These are phyloP conservation scores for Acipenser ruthenus DNA, from an alignment of 2,797 vertebrate species.

Conservation along the genomic window DNA sequence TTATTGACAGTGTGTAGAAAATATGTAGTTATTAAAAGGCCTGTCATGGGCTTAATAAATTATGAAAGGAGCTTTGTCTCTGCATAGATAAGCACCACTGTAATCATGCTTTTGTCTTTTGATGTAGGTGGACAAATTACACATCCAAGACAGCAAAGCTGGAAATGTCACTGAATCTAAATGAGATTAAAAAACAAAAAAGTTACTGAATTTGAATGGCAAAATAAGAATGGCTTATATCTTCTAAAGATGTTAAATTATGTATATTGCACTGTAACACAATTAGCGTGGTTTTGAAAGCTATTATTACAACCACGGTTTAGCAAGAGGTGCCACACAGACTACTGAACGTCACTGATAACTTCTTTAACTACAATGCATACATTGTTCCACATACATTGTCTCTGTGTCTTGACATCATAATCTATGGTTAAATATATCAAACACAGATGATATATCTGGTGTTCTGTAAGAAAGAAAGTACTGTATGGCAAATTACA, in stretches of 20 bases:
- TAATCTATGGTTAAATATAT: no score
- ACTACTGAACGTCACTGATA: no score
- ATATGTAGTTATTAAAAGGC: conserved; percentile 35
- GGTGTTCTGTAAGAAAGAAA: no score
- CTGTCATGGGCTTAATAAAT: conserved; percentile 36
- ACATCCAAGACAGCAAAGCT: background rate
- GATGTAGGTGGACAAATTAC: conserved; percentile 17
- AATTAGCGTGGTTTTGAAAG: background rate
- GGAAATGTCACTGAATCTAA: background rate
- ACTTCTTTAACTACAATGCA: no score
- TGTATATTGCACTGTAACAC: background rate
- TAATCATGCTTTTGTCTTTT: conserved; percentile 28
- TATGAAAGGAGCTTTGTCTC: conserved; percentile 33
- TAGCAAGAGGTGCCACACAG: no score
- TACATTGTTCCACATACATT: no score
- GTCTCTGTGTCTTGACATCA: no score
- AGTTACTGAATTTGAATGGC: background rate
- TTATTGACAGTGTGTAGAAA: conserved; percentile 29
- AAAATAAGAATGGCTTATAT: background rate
- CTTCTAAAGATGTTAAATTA: background rate
- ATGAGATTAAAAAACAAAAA: background rate
- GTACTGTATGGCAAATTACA: no score
- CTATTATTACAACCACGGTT: background rate
- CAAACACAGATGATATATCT: no score
- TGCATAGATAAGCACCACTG: conserved; percentile 28